Base-by-base conservation (phyloP, 2,113 vertebrate species). In the Hydropotes inermis region DNA sequence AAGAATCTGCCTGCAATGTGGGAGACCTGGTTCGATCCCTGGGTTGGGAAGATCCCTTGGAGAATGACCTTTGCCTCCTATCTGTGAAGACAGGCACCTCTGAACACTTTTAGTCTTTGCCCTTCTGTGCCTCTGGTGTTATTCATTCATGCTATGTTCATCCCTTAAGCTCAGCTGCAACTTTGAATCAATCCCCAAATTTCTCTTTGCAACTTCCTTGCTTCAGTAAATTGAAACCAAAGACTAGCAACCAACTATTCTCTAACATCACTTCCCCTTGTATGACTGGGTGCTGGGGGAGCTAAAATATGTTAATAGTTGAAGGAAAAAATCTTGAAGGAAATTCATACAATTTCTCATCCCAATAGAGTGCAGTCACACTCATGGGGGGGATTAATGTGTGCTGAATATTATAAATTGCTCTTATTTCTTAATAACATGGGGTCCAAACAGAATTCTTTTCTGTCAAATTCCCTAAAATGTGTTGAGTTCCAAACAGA, bases 151-250 rank as follows among this genome's bases (percentile, higher is more conserved):
- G 88, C 96, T 95, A 92, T 1, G 5, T 91, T 84, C 91, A 94
- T 96, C 94, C 21, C 50, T 76, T 47, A 55, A 4, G 70, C 74
- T 97, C 97, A 92, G 85, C 87, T 96, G 90, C 95, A 96, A 95
- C 4, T 97, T 91, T 89, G 88, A 96, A 94, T 95, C 96, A 97
- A 79, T 91, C 83, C 94, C 86, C 90, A 94, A 93, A 76, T 95
- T 81, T 88, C 74, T 76, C 79, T 64, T 79, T 33, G 36, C 87
- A 97, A 96, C 94, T 89, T 98, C 97, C 97, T 97, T 94, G 86
- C 79, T 93, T 97, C 92, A 82, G 90, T n/a, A 96, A 97, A 98
- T 91, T 96, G 87, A 98, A 98, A 94, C 92, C 1, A 7, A 98
- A 79, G 93, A 81, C 96, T 92, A 36, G 23, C 96, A 94, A 97